A percentile compares a stretch with the other conserved stretches of the same genome.
Evolutionary conservation across 2,113 vertebrate species (phyloP).

Genomic region (Cephalopterus ornatus): DNA sequence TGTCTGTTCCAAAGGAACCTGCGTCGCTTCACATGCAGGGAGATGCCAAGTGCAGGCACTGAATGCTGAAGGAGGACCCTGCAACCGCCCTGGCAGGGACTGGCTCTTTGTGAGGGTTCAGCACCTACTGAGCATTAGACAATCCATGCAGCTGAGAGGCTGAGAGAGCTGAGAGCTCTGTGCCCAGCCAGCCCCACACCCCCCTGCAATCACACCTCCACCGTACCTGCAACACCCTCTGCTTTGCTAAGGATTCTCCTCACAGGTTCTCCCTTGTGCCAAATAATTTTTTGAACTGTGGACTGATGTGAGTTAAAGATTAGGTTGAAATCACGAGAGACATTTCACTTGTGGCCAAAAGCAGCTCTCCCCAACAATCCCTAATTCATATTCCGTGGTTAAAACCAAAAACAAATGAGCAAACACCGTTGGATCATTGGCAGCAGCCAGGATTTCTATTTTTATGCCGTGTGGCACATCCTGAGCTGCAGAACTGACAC

Average conservation of each 20-base stretch:
- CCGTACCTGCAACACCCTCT: slow-evolving; percentile 46
- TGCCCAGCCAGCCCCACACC: slow-evolving; percentile 18
- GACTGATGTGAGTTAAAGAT: slow-evolving; percentile 37
- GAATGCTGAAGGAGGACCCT: background rate
- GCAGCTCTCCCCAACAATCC: background rate
- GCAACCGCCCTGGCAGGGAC: slow-evolving; percentile 1
- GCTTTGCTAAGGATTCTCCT: slow-evolving; percentile 48
- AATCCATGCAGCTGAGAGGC: slow-evolving; percentile 24
- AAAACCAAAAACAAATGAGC: background rate
- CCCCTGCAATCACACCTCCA: slow-evolving; percentile 7
- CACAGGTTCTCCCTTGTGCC: slow-evolving; percentile 55
- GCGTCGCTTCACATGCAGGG: slow-evolving; percentile 22
- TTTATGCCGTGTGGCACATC: background rate
- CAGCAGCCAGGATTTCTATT: background rate
- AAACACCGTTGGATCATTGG: background rate
- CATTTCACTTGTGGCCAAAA: slow-evolving; percentile 39
- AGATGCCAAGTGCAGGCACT: slow-evolving; percentile 28
- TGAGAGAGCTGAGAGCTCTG: background rate
- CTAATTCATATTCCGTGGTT: background rate
- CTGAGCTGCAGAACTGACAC: background rate
- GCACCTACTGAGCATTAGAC: background rate
- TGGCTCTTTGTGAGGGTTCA: background rate
- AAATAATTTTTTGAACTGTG: slow-evolving; percentile 67
- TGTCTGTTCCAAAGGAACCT: background rate
- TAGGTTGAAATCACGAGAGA: slow-evolving; percentile 23